Evolutionary conservation across 1,140 invertebrate genomes (phyloP), one percentile per base, ranked within the genome.

Genomic region (Caenorhabditis tropicalis): DNA sequence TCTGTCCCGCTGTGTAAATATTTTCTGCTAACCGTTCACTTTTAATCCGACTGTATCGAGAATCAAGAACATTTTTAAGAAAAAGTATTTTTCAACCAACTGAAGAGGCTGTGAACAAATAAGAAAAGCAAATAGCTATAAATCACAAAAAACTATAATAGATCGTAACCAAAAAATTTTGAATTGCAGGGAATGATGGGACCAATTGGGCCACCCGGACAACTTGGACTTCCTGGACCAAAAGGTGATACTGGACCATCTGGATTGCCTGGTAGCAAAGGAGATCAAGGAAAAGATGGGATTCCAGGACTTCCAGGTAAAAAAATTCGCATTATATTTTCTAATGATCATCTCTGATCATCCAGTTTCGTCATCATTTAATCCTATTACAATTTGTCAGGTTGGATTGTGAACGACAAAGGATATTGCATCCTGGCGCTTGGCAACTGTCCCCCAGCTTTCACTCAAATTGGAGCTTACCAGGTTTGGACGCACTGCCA

Each of bases 381-480:
- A 74, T 74, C 49, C 36, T 56, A 65, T 58, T 39, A 46, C n/a
- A 43, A n/a, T 48, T 83, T 51, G 12, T 60, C 81, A 82, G 84
- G 86, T 27, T 87, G 86, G 86, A 74, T 87, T 9, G 86, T 87
- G 21, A 87, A 87, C 70, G 86, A 87, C 79, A 86, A 87, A 74
- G 86, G 86, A 36, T 87, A 87, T 49, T 87, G 86, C 70, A 87
- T 87, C 56, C 65, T 87, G 70, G 82, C 86, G 29, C 85, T 87
- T 27, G 86, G 86, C 48, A 87, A 87, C 70, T 87, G 86, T 48
- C 86, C 86, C 31, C 86, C 86, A 9, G 82, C 86, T 43, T 87
- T 87, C 82, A 87, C 86, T 79, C 86, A 87, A 65, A 87, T 87
- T 48, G 86, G 81, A 53, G 86, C 86, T 27, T 87, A 87, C 79